phyloP scores from a whole-genome alignment of 2,888 invertebrate genomes.

The Bibio marci region DNA sequence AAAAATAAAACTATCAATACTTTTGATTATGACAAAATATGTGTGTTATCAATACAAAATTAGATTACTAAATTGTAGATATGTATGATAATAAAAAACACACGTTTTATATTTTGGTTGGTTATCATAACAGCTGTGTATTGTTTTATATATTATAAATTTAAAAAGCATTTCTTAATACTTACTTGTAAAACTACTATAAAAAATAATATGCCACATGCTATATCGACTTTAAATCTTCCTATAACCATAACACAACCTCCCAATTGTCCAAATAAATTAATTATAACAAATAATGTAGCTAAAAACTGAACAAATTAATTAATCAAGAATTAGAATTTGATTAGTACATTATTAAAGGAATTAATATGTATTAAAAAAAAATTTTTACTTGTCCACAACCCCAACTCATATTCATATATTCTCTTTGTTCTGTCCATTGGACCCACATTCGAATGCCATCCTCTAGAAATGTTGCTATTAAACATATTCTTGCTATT shows the following conservation, averaged over 20 bases:
- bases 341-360: background rate
- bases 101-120: no score
- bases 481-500: conserved; percentile 86
- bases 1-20: no score
- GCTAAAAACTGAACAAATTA: conserved; percentile 48
- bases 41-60: background rate
- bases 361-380: background rate
- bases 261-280: conserved; percentile 88
- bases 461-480: conserved; percentile 98
- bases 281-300: conserved; percentile 85
- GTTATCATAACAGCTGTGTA: no score
- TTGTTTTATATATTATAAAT: no score
- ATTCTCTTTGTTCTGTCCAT: conserved; percentile 93
- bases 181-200: conserved; percentile 89
- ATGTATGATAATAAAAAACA: no score
- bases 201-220: conserved; percentile 83
- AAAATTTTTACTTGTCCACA: conserved; percentile 48
- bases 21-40: no score
- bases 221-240: conserved; percentile 77
- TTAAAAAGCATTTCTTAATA: conserved; percentile 34
- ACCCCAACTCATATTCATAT: conserved; percentile 95
- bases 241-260: conserved; percentile 93
- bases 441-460: conserved; percentile 99
- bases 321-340: no score
- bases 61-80: no score